Conservation (phyloP, 2,888 invertebrate genomes). For the Ephialtes manifestator region DNA sequence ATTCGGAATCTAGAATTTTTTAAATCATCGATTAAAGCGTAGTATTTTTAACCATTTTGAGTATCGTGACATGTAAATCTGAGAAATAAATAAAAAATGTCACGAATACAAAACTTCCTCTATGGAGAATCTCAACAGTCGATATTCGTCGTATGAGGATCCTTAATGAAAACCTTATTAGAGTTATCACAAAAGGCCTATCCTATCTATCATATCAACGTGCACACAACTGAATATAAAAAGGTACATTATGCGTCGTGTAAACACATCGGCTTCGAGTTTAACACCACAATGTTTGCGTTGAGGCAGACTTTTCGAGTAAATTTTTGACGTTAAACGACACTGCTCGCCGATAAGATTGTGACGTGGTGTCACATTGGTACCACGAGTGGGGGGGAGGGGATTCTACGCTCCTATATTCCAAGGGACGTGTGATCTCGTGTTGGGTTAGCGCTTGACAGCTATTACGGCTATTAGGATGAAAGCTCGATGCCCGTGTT, state of each 20-base stretch:
- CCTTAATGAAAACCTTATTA: conserved; percentile 10
- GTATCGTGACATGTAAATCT: no score
- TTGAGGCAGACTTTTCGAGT: conserved; percentile 38
- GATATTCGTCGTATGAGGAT: neutral
- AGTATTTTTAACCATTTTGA: no score
- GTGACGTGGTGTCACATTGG: neutral
- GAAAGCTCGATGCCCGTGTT: conserved; percentile 50
- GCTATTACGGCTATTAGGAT: conserved; percentile 76
- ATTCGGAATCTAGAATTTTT: no score
- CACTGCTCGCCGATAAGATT: conserved; percentile 59
- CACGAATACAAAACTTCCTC: no score
- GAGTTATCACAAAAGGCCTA: neutral
- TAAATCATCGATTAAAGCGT: no score
- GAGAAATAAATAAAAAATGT: no score
- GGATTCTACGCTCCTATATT: neutral
- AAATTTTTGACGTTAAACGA: conserved; percentile 52
- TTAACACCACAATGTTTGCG: conserved; percentile 22
- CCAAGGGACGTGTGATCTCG: conserved; percentile 54
- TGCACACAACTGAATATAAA: neutral
- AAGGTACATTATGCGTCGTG: conserved; percentile 10
- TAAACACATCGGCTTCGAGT: conserved; percentile 1
- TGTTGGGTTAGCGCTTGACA: conserved; percentile 77
- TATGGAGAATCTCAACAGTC: neutral
- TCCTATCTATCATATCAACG: conserved; percentile 1
- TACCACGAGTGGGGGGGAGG: neutral